Base-by-base conservation (phyloP, 1,140 invertebrate genomes). In the Choristoneura fumiferana region DNA sequence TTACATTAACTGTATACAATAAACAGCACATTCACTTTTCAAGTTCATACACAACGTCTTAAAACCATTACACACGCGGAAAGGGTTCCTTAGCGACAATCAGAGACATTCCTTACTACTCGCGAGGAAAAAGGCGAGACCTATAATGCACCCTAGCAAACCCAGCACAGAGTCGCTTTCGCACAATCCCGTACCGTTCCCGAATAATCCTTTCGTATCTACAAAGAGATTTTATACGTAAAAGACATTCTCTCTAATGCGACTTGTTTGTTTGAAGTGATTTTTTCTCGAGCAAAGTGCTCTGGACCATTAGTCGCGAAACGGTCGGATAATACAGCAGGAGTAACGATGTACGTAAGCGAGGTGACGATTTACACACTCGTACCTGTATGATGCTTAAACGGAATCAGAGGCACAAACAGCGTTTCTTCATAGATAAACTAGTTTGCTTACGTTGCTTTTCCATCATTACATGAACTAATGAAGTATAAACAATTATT, bases 181-280 rank as follows among this genome's bases (percentile, higher is more conserved):
- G 3, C 22, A 49, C 12, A 12, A 6, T 22, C 2, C 15, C 2
- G 8, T 8, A 5, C 39, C 40, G 8, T 8, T 17, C 2, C 18
- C 43, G n/a, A 49, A 45, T 45, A 45, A 49, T 49, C 43, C 43
- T 49, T 49, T 33, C 12, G 43, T 49, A 13, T 49, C 43, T 49
- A 49, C 43, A 49, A 49, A 49, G 43, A 49, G 43, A 49, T 49
- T 29, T 49, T 49, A 49, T 49, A 49, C 43, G 43, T 29, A 49
- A 49, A 49, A 49, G 43, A 49, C 43, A 49, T 49, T 49, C 18
- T 12, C 17, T 49, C 43, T 49, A 49, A 49, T 49, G 43, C 43
- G 43, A 49, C 18, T 49, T 49, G 43, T 49, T 49, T 49, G 43
- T 49, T 49, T 49, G 43, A 49, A 49, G 43, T 49, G 43, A 49